Evolutionary conservation across 2,113 vertebrate species (phyloP).

Genomic region (Andinoacara biseriatus): DNA sequence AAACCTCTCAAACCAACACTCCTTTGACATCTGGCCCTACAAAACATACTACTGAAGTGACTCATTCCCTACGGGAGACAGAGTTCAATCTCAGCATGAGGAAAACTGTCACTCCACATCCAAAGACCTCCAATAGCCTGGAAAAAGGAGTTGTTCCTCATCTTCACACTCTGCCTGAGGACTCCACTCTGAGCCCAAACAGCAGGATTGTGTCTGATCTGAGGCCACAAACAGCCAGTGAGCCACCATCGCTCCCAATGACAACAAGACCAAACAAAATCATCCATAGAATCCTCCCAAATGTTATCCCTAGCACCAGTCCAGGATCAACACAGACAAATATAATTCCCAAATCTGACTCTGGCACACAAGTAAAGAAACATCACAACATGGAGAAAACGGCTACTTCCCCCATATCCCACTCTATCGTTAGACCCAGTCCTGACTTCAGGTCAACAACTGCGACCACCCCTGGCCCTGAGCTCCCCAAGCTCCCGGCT

Average conservation of each 20-base stretch:
- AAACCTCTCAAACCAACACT: constrained; percentile 26
- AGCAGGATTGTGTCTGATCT: constrained; percentile 56
- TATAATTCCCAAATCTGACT: neutral
- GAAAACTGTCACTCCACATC: constrained; percentile 22
- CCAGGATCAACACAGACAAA: constrained; percentile 42
- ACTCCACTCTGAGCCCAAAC: constrained; percentile 33
- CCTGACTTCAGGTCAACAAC: constrained; percentile 44
- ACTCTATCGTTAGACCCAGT: constrained; percentile 20
- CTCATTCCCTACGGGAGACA: constrained; percentile 24
- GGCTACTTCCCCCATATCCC: neutral
- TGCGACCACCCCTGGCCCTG: constrained; percentile 1
- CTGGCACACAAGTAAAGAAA: neutral
- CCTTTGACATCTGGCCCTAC: constrained; percentile 29
- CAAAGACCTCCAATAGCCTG: constrained; percentile 37
- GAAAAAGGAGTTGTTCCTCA: constrained; percentile 7
- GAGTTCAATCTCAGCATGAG: constrained; percentile 28
- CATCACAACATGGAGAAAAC: constrained; percentile 12
- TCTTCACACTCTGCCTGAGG: neutral
- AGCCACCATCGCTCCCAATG: constrained; percentile 37
- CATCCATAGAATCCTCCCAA: constrained; percentile 14
- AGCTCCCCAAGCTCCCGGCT: constrained; percentile 1
- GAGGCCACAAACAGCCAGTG: constrained; percentile 52
- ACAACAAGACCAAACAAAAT: constrained; percentile 63
- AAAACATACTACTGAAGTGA: constrained; percentile 18
- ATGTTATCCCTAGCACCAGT: constrained; percentile 34